phyloP scores from a whole-genome alignment of 2,888 invertebrate species.

The Apamea anceps region DNA sequence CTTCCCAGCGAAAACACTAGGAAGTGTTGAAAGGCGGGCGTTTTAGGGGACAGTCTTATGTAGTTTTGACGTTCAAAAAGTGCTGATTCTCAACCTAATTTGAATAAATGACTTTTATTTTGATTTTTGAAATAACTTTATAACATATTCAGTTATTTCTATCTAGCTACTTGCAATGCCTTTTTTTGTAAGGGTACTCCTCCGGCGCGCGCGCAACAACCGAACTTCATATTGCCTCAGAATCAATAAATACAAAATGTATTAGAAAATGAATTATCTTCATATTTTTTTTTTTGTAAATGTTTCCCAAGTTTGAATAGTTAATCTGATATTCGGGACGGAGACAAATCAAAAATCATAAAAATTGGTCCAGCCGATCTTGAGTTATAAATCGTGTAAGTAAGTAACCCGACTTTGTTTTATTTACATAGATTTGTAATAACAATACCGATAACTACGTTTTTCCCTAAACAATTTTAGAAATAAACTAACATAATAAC shows the following conservation, averaged over 20 bases:
- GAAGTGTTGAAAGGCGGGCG: neutral
- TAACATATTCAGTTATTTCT: no score
- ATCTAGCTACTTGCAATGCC: no score
- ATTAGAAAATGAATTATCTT: no score
- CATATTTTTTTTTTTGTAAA: no score
- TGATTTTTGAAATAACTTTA: neutral
- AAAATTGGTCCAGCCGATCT: no score
- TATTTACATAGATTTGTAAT: neutral
- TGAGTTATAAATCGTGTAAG: neutral
- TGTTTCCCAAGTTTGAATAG: no score
- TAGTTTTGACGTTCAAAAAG: neutral
- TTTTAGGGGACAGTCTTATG: neutral
- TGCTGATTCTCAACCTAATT: neutral
- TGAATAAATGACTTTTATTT: no score
- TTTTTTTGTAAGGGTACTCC: no score
- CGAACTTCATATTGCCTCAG: neutral
- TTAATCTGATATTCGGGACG: no score
- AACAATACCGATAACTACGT: neutral
- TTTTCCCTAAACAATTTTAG: constrained; percentile 1
- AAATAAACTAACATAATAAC: neutral
- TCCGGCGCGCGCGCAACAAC: neutral
- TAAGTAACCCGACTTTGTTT: neutral
- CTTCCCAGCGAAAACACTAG: neutral
- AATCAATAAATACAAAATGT: neutral
- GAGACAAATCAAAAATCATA: no score